A percentile compares a stretch with the other conserved stretches of the same genome.
phyloP scores from a whole-genome alignment of 2,113 vertebrate genomes.

The Tylochromis polylepis region DNA sequence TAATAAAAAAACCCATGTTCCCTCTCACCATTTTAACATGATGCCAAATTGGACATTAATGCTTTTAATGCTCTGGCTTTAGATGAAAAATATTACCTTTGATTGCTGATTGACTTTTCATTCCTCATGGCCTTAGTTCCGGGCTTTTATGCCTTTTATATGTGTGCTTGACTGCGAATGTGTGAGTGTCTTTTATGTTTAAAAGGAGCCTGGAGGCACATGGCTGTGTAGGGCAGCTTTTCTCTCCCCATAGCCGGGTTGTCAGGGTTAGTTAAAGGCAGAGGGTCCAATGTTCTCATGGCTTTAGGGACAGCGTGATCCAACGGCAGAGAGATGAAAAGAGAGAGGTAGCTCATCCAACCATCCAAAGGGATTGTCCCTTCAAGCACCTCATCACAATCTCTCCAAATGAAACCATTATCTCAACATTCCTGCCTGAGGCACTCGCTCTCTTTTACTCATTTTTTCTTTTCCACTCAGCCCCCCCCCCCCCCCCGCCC shows the following conservation, averaged over 20 bases:
- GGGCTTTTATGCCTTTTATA: constrained; percentile 5
- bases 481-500: too few species aligned
- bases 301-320: constrained; percentile 39
- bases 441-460: constrained; percentile 16
- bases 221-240: constrained; percentile 2
- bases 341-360: constrained; percentile 32
- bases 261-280: constrained; percentile 55
- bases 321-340: constrained; percentile 29
- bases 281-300: constrained; percentile 23
- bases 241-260: constrained; percentile 13
- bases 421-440: constrained; percentile 51
- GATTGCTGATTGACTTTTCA: constrained; percentile 29
- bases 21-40: neutral
- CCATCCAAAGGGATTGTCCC: constrained; percentile 36
- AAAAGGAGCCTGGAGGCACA: constrained; percentile 22
- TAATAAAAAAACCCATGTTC: constrained; percentile 35
- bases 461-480: neutral
- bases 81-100: constrained; percentile 5
- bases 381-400: constrained; percentile 44
- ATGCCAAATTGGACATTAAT: neutral
- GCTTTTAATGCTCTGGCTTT: constrained; percentile 11
- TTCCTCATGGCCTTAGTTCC: neutral
- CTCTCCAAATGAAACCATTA: constrained; percentile 65
- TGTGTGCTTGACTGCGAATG: neutral
- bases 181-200: constrained; percentile 35